These are phyloP conservation scores for Kradibia gibbosae DNA, from an alignment of 1,140 invertebrate species.

Conservation along the genomic window DNA sequence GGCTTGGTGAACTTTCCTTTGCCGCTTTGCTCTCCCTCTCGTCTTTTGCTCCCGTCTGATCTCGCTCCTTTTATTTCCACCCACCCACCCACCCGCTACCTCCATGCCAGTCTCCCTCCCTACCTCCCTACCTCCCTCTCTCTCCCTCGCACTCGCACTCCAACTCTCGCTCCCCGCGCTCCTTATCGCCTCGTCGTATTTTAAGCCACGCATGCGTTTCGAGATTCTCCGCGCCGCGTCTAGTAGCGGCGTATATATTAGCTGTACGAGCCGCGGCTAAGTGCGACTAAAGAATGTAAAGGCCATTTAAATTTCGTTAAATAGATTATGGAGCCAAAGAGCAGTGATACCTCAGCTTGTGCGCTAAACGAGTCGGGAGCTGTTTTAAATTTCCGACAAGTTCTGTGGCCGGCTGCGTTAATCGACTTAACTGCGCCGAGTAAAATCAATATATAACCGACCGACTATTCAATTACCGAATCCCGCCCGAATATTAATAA, in stretches of 20 bases:
- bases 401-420: conserved; percentile 15
- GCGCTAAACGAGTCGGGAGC: conserved; percentile 47
- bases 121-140: neutral
- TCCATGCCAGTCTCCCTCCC: neutral
- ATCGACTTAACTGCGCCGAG: conserved; percentile 32
- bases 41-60: neutral
- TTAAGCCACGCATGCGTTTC: neutral
- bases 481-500: conserved; percentile 4
- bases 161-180: neutral
- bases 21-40: neutral
- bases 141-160: neutral
- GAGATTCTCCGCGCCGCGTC: neutral
- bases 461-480: conserved; percentile 3
- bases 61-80: no score
- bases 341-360: conserved; percentile 23
- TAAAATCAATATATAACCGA: neutral
- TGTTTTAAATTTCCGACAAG: conserved; percentile 45
- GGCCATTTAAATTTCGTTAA: conserved; percentile 41
- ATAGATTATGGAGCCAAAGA: conserved; percentile 36
- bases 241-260: neutral
- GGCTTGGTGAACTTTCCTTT: conserved; percentile 12
- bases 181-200: neutral
- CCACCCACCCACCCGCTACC: neutral
- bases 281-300: conserved; percentile 15
- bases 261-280: conserved; percentile 15